Base-by-base conservation (phyloP, 1,140 invertebrate species). In the Agrypnia vestita region DNA sequence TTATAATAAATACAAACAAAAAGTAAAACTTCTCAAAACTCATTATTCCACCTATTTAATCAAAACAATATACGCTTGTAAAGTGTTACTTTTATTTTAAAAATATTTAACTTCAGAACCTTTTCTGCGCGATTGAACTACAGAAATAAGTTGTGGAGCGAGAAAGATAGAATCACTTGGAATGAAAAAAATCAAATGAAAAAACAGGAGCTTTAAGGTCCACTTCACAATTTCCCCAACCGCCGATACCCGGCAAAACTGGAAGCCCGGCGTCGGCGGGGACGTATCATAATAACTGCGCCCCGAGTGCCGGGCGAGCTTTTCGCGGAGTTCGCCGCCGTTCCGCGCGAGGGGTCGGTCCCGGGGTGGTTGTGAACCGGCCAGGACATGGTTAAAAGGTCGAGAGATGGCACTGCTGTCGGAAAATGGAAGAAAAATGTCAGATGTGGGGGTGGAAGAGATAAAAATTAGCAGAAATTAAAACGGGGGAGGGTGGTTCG, bases 361-460 rank as follows among this genome's bases (percentile, higher is more conserved):
- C 1, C 25, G 25, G 25, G 59, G 59, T 46, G 25, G 35, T 17
- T 21, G 46, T 71, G 64, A 73, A 73, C 9, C 56, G 56, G 13
- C 25, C 17, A n/a, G 49, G 3, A 64, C 76, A 79, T 79, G 59
- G 62, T 55, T 69, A 59, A 83, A 80, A 82, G 72, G 83, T 80
- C 75, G 72, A 76, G 72, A 77, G 79, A 79, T 75, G 67, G 53
- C 17, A 64, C 61, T 35, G 61, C 46, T 69, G 79, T 49, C 44
- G 73, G 78, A 84, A 79, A 81, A 82, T 67, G 72, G 53, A 71
- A 78, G 73, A 79, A 77, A 74, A 80, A 82, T 83, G 79, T 80
- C 71, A 81, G 81, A 84, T 81, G 83, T 85, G 85, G 86, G 81
- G 84, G 83, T 76, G 78, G 82, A 64, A 80, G 83, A 86, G 80